Percentiles rank a stretch among this genome's conserved stretches.
These are phyloP conservation scores for Chelonia mydas DNA, from an alignment of 2,797 vertebrate species.

Conservation along the genomic window DNA sequence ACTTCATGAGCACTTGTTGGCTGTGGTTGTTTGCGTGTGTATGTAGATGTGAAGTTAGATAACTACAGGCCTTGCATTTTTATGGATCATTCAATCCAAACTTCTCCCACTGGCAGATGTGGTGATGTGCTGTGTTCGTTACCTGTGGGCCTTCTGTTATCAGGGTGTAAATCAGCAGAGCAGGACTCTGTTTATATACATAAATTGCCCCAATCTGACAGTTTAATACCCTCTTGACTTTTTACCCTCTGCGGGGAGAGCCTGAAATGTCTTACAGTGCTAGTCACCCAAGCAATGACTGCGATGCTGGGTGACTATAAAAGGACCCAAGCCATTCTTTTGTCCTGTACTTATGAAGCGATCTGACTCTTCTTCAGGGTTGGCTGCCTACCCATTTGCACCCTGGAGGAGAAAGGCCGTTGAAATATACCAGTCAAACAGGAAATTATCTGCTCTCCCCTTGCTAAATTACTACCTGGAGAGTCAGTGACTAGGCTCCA, in stretches of 20 bases:
- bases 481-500: slow-evolving; percentile 50
- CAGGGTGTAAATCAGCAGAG: slow-evolving; percentile 76
- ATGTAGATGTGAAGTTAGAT: slow-evolving; percentile 75
- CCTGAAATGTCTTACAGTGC: slow-evolving; percentile 58
- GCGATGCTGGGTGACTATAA: slow-evolving; percentile 35
- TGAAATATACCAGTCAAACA: slow-evolving; percentile 72
- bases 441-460: slow-evolving; percentile 67
- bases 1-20: slow-evolving; percentile 77
- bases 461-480: slow-evolving; percentile 62
- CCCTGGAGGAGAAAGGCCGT: slow-evolving; percentile 61
- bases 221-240: slow-evolving; percentile 78
- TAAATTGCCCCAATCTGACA: slow-evolving; percentile 77
- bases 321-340: slow-evolving; percentile 44
- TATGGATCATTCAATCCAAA: slow-evolving; percentile 79
- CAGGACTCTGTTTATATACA: slow-evolving; percentile 75
- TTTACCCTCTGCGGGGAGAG: slow-evolving; percentile 73
- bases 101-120: slow-evolving; percentile 73
- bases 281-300: slow-evolving; percentile 46
- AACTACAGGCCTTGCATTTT: slow-evolving; percentile 73
- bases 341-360: neutral
- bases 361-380: slow-evolving; percentile 55
- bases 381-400: slow-evolving; percentile 54
- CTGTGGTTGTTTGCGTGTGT: slow-evolving; percentile 71
- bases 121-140: slow-evolving; percentile 68
- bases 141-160: slow-evolving; percentile 77